A percentile compares a stretch with the other conserved stretches of the same genome.
These are phyloP conservation scores for Lamprologus callipterus DNA, from an alignment of 2,113 vertebrate genomes.

Conservation along the genomic window DNA sequence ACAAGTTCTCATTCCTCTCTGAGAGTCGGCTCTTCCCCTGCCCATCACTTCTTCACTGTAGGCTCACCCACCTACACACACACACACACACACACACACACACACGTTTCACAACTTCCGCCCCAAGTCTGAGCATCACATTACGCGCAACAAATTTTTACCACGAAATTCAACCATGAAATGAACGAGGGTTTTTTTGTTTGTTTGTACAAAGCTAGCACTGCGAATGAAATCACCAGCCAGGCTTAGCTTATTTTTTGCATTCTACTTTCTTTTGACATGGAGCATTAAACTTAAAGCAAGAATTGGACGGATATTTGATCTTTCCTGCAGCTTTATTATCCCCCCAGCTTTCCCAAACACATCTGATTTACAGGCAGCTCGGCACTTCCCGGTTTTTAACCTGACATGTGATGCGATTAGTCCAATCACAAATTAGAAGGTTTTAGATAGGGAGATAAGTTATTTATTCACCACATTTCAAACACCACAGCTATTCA, in stretches of 20 bases:
- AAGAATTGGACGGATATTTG: background rate
- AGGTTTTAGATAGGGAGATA: fast-evolving
- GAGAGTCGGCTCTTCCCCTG: slow-evolving; percentile 29
- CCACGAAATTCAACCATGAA: background rate
- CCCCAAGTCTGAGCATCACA: background rate
- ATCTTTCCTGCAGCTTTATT: background rate
- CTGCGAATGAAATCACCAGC: background rate
- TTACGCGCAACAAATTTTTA: background rate
- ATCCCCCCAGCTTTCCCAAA: background rate
- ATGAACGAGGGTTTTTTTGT: fast-evolving
- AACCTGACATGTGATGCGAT: background rate
- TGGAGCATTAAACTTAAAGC: background rate
- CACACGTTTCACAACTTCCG: slow-evolving; percentile 4
- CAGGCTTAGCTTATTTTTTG: background rate
- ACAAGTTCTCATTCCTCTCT: slow-evolving; percentile 54
- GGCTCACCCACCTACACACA: background rate
- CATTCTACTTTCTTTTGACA: background rate
- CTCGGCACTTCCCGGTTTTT: background rate
- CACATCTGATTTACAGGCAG: fast-evolving
- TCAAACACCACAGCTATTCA: background rate
- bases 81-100: background rate
- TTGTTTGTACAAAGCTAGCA: background rate
- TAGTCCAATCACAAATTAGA: background rate
- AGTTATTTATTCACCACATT: background rate
- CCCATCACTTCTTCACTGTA: slow-evolving; percentile 30